Conservation (phyloP, 2,797 vertebrate species). For the Melanotaenia maccullochi region DNA sequence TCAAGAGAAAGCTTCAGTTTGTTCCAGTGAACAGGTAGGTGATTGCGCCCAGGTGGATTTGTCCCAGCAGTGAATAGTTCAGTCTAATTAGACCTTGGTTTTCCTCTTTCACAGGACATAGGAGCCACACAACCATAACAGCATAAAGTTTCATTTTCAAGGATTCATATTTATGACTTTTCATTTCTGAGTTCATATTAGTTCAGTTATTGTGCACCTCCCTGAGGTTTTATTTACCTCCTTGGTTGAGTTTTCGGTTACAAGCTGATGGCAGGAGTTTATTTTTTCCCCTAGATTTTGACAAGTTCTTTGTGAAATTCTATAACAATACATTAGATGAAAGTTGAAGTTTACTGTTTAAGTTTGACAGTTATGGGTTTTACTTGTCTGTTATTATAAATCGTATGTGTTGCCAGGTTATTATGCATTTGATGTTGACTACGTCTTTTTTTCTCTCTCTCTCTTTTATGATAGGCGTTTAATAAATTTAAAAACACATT, state of each 20-base stretch:
- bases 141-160: not conserved
- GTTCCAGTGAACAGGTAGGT: slow-evolving; percentile 53
- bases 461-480: not conserved
- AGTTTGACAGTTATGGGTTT: not conserved
- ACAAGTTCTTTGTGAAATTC: not conserved
- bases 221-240: not conserved
- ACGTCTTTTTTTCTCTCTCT: not conserved
- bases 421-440: not conserved
- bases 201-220: not conserved
- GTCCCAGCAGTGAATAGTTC: not conserved
- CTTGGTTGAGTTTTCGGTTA: not conserved
- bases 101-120: slow-evolving; percentile 54
- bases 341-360: not conserved
- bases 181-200: not conserved
- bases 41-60: not conserved
- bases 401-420: not conserved
- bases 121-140: not conserved
- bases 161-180: not conserved
- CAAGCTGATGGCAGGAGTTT: not conserved
- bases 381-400: not conserved
- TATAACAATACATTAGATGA: not conserved
- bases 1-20: slow-evolving; percentile 80
- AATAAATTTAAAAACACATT: not conserved
- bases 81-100: slow-evolving; percentile 4
- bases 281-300: not conserved